Evolutionary conservation across 2,888 invertebrate genomes (phyloP), one percentile per base, ranked within the genome.

Genomic region (Odontocerum albicorne): DNA sequence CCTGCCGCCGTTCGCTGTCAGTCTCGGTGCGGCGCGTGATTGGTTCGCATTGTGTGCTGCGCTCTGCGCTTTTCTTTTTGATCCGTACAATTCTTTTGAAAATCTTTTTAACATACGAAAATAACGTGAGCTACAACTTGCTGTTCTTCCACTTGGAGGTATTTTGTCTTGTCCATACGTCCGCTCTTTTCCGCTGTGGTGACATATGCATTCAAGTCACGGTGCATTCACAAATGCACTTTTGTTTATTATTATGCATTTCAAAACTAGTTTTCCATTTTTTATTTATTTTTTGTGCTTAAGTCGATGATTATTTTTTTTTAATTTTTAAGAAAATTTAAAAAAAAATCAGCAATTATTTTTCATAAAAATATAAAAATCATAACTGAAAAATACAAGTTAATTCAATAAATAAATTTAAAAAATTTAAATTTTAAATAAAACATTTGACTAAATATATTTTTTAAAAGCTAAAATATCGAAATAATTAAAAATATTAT

Each of bases 11-110:
- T 13, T 32, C 17, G 43, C 42, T 50, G 50, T 50, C 50, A 50
- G 50, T 50, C 50, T 50, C 21, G 42, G 42, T 42, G 50, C 22
- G 50, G 50, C 50, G 50, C 33, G 50, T 50, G 42, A 42, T 42
- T 35, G 21, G 35, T 40, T 42, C 50, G 42, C 49, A 49, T 22
- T 31, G 50, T 33, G 42, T 42, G 32, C 16, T 33, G 33, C 1
- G 3, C 7, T 17, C 19, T 46, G 13, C 20, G 43, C 19, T 12
- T 13, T 20, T 6, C 35, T 4, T 4, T 4, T 27, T 27, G 27
- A 12, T 12, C 33, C 35, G 35, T 15, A 17, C 13, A n/a, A n/a
- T n/a, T n/a, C n/a, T n/a, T 27, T 27, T 27, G 27, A 10, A 7
- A 10, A 27, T 7, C 4, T 10, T 27, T 27, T 21, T 20, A 20